A percentile compares a stretch with the other conserved stretches of the same genome.
Evolutionary conservation across 1,140 invertebrate genomes (phyloP).

Genomic region (Drosophila arizonae): DNA sequence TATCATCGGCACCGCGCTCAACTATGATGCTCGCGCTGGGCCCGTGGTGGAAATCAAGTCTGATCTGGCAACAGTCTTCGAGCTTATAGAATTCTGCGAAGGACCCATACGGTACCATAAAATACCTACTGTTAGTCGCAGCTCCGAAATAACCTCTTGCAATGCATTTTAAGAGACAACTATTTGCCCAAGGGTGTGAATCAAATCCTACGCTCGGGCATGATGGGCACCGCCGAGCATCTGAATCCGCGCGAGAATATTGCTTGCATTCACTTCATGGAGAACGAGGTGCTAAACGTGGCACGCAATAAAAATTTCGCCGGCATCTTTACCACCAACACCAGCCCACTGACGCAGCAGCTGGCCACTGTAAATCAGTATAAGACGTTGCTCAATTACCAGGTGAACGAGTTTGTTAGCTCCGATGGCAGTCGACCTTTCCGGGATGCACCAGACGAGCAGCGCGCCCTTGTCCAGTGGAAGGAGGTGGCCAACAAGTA

Average conservation of each 20-base stretch:
- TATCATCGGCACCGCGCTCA: conserved; percentile 87
- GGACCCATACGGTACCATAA: conserved; percentile 86
- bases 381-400: conserved; percentile 89
- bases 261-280: conserved; percentile 89
- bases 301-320: conserved; percentile 86
- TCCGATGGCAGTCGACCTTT: conserved; percentile 89
- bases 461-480: conserved; percentile 89
- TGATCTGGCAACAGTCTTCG: conserved; percentile 88
- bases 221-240: conserved; percentile 90
- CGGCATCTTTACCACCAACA: conserved; percentile 93
- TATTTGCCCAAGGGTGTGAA: conserved; percentile 87
- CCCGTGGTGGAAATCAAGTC: conserved; percentile 88
- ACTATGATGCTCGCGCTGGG: conserved; percentile 91
- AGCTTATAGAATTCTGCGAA: conserved; percentile 90
- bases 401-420: conserved; percentile 90
- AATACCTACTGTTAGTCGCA: no score
- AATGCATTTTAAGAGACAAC: conserved; percentile 83
- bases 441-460: conserved; percentile 88
- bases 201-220: conserved; percentile 90
- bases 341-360: conserved; percentile 92
- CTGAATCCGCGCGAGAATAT: conserved; percentile 89
- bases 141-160: neutral
- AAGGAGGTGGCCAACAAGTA: conserved; percentile 84
- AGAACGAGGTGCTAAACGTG: conserved; percentile 87
- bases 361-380: conserved; percentile 92